Base-by-base conservation (phyloP, 2,113 vertebrate genomes). In the Chaetura pelagica region DNA sequence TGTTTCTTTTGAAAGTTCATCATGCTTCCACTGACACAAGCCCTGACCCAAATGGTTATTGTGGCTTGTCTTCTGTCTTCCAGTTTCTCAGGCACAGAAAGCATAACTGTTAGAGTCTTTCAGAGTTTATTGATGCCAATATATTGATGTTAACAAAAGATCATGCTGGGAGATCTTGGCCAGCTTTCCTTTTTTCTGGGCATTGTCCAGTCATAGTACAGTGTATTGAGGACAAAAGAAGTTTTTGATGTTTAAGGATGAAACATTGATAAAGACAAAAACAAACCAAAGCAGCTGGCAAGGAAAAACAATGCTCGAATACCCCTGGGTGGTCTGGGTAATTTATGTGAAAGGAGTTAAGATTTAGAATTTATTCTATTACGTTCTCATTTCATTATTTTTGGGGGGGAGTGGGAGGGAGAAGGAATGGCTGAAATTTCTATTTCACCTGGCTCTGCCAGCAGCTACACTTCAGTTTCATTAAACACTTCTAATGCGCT, bases 1-100 rank as follows among this genome's bases (percentile, higher is more conserved):
- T 93, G 67, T 57, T 97, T 49, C 72, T 86, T 97, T 96, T 92
- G 66, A 82, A 93, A 86, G 30, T 61, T 95, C 55, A 5, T 87
- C 2, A 0, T 82, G 63, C 67, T 87, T 80, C 52, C 79, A 78
- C 12, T 93, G 89, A 87, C 78, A 89, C 40, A 55, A 83, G 52
- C 34, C 32, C 89, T 97, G 89, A 96, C 71, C 89, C 69, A 95
- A 66, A 93, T 87, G 48, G 30, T 90, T 51, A 91, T 73, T 89
- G 78, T 51, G 87, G 61, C 57, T 96, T 93, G 40, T 61, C 72
- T 88, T 91, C 61, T 74, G 35, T 58, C 80, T 94, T 87, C 64
- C 89, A 55, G 19, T 40, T 92, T 91, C 83, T 73, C 71, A 62
- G 38, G 16, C 40, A 86, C 46, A 76, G 87, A 93, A 63, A 93